A percentile compares a stretch with the other conserved stretches of the same genome.
Conservation (phyloP, 2,888 invertebrate genomes). For the Dolichomitus sp. region DNA sequence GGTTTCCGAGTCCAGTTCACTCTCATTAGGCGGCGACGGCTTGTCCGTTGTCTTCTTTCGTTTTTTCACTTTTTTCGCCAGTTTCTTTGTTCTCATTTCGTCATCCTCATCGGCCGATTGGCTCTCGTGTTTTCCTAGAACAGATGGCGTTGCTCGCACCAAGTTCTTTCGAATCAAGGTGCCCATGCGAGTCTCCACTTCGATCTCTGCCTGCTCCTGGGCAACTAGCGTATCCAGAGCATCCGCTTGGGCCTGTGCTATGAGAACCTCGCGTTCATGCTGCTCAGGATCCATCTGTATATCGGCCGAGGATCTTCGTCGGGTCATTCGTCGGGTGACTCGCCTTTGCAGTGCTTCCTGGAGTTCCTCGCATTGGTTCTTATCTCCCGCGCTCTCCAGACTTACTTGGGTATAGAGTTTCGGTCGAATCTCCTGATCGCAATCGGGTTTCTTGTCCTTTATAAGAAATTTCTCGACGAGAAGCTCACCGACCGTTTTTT, state of each 20-base stretch:
- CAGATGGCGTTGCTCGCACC: conserved; percentile 45
- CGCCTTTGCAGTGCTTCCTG: conserved; percentile 76
- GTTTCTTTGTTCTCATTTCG: conserved; percentile 56
- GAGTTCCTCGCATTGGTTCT: conserved; percentile 70
- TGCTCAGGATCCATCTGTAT: conserved; percentile 79
- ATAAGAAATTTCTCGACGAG: conserved; percentile 92
- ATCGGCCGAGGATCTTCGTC: conserved; percentile 82
- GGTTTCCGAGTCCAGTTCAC: conserved; percentile 44
- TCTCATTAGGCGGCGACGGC: conserved; percentile 63
- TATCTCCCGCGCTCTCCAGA: conserved; percentile 67
- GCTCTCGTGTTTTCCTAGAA: conserved; percentile 60
- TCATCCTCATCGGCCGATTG: conserved; percentile 60
- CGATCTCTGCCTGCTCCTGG: conserved; percentile 83
- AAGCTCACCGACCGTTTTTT: conserved; percentile 91
- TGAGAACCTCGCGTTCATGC: conserved; percentile 78
- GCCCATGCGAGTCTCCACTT: conserved; percentile 79
- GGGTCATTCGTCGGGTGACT: conserved; percentile 81
- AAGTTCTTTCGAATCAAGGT: conserved; percentile 73
- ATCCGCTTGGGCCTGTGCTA: conserved; percentile 83
- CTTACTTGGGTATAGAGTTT: conserved; percentile 75
- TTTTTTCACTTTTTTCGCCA: conserved; percentile 74
- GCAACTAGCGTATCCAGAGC: conserved; percentile 83
- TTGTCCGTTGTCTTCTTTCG: conserved; percentile 74
- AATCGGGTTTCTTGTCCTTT: conserved; percentile 87
- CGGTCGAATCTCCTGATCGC: conserved; percentile 67